phyloP scores from a whole-genome alignment of 2,888 invertebrate species.

The Agonopterix alstromeriana region DNA sequence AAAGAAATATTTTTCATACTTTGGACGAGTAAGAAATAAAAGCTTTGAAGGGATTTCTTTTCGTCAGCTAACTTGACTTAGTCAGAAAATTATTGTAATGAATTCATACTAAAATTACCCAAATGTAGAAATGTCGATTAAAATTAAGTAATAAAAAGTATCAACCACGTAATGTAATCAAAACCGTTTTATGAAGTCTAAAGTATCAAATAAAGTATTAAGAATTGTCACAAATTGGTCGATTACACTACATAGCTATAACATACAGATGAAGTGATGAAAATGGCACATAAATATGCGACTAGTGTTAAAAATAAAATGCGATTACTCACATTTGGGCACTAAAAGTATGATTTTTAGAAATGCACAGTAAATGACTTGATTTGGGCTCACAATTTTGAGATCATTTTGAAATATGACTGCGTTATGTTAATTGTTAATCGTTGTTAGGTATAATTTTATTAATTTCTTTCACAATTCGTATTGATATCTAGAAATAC shows the following conservation, averaged over 20 bases:
- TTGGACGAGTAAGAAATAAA: no score
- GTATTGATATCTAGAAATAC: slow-evolving; percentile 35
- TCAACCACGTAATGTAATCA: no score
- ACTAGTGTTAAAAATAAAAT: slow-evolving; percentile 29
- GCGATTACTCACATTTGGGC: slow-evolving; percentile 17
- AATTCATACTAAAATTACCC: neutral
- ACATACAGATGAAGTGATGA: slow-evolving; percentile 1
- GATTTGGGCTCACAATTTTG: slow-evolving; percentile 61
- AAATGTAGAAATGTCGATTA: neutral
- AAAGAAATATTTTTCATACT: no score
- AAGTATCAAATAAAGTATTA: no score
- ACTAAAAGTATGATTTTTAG: slow-evolving; percentile 30
- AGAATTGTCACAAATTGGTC: neutral
- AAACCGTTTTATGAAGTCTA: no score
- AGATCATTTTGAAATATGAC: slow-evolving; percentile 62
- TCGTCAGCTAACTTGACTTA: neutral
- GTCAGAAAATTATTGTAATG: neutral
- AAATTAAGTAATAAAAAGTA: neutral
- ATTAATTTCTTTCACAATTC: slow-evolving; percentile 4
- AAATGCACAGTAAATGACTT: slow-evolving; percentile 55
- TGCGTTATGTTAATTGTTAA: slow-evolving; percentile 10
- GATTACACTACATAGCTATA: neutral
- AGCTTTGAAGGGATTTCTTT: no score
- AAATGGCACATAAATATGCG: slow-evolving; percentile 46
- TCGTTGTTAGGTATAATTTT: slow-evolving; percentile 1